These are phyloP conservation scores for Hyles vespertilio DNA, from an alignment of 1,140 invertebrate species.

Conservation along the genomic window DNA sequence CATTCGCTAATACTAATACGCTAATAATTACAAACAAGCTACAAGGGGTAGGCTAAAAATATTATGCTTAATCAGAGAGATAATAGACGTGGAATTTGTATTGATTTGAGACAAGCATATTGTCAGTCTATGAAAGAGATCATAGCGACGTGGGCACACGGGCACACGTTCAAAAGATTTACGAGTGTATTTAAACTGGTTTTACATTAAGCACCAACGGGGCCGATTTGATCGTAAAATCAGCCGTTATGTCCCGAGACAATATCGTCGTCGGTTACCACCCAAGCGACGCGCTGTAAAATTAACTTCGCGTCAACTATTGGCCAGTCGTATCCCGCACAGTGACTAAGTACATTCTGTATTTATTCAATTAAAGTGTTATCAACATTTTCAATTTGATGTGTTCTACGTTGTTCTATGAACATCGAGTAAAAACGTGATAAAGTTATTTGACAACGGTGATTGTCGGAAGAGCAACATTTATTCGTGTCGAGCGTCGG, in stretches of 20 bases:
- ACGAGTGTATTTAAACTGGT: conserved; percentile 69
- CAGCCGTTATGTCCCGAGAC: conserved; percentile 55
- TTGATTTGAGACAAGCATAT: conserved; percentile 4
- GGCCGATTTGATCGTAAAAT: conserved; percentile 65
- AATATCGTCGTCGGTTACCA: conserved; percentile 56
- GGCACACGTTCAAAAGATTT: conserved; percentile 58
- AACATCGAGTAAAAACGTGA: background rate
- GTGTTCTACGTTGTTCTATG: too few relatives aligned
- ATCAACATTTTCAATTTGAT: background rate
- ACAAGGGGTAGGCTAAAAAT: too few relatives aligned
- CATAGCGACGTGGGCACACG: conserved; percentile 55
- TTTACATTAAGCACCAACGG: conserved; percentile 63
- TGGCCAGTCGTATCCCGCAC: conserved; percentile 31
- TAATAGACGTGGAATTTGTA: background rate
- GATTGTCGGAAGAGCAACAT: conserved; percentile 19
- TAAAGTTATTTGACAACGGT: conserved; percentile 18
- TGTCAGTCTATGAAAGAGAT: conserved; percentile 30
- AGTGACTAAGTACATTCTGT: conserved; percentile 15
- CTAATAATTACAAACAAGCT: too few relatives aligned
- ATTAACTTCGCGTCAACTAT: conserved; percentile 54
- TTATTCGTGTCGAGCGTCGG: conserved; percentile 22
- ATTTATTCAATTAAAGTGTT: conserved; percentile 10
- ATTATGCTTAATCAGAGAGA: too few relatives aligned
- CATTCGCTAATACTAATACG: too few relatives aligned
- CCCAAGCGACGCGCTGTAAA: conserved; percentile 44